Base-by-base conservation (phyloP, 2,113 vertebrate species). In the Nycticebus coucang region DNA sequence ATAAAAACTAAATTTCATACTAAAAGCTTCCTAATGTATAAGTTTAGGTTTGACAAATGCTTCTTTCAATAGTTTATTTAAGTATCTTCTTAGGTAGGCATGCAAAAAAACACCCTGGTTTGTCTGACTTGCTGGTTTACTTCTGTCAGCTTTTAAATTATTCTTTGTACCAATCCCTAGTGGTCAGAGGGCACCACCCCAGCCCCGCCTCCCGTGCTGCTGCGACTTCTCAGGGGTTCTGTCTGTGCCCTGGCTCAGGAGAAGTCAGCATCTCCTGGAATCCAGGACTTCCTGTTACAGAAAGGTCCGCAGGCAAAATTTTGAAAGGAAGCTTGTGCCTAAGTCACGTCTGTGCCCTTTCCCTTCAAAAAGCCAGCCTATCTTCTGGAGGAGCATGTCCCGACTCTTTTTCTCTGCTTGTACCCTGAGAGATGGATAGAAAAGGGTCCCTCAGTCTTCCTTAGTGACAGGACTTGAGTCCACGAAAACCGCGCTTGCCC, bases 11-110 rank as follows among this genome's bases (percentile, higher is more conserved):
- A 68, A 14, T 18, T 24, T 37, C 13, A 57, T 57, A 19, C 37
- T 68, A 41, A 74, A 74, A 74, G 35, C 21, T 18, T 78, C 57
- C 19, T 79, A 45, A 68, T 19, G 59, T 57, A 30, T 13, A 60
- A 33, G 19, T 71, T 53, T 77, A 78, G 15, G 72, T 72, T 41
- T 30, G 59, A 14, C 10, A 83, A 26, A 26, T 26, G 41, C 14
- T n/a, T 24, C n/a, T 92, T 50, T 62, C 68, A 75, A 37, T 28
- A 21, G 11, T 69, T 92, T 59, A 75, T 66, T 86, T 86, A 68
- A 60, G 45, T 53, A 37, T 60, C 21, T 53, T 69, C 17, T 26
- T 57, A 78, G 30, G 72, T 45, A 82, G 69, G 24, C 22, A 72
- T 50, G 26, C 35, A 72, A 21, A 71, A 71, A 91, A 30, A 26